These are phyloP conservation scores for Spizaetus ornatus DNA, from an alignment of 2,113 vertebrate genomes.

Conservation along the genomic window DNA sequence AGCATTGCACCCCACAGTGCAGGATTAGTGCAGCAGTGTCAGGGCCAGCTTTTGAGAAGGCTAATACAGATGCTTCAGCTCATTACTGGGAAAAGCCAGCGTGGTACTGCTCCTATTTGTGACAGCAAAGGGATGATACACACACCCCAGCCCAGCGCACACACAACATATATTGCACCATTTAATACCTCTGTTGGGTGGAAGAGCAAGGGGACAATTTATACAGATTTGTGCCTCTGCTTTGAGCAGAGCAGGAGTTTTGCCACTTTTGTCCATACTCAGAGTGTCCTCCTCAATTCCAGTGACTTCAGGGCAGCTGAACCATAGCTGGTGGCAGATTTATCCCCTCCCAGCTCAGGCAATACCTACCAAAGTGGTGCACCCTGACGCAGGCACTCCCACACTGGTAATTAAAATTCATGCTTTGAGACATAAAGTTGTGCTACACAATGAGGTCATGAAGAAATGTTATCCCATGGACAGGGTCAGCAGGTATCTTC, in stretches of 20 bases:
- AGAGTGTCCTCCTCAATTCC: not conserved
- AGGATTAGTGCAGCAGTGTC: not conserved
- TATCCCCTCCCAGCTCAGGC: not conserved
- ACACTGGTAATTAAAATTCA: not conserved
- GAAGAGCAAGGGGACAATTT: not conserved
- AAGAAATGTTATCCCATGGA: not conserved
- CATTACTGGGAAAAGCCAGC: not conserved
- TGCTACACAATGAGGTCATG: too few relatives aligned
- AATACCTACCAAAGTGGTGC: not conserved
- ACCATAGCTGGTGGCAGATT: not conserved
- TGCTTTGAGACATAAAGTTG: not conserved
- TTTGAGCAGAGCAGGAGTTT: not conserved
- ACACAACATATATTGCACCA: not conserved
- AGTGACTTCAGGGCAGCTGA: not conserved
- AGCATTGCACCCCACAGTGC: not conserved
- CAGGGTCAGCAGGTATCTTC: not conserved
- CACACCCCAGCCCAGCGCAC: too few relatives aligned
- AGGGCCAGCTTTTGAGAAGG: not conserved
- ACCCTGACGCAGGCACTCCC: not conserved
- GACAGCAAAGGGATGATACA: not conserved
- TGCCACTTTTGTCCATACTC: not conserved
- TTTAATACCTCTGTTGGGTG: not conserved
- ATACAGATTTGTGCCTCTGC: not conserved
- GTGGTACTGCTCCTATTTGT: not conserved
- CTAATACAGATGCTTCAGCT: not conserved